Percentiles rank a stretch among this genome's conserved stretches.
Conservation (phyloP, 2,888 invertebrate genomes). For the Uropetala carovei region DNA sequence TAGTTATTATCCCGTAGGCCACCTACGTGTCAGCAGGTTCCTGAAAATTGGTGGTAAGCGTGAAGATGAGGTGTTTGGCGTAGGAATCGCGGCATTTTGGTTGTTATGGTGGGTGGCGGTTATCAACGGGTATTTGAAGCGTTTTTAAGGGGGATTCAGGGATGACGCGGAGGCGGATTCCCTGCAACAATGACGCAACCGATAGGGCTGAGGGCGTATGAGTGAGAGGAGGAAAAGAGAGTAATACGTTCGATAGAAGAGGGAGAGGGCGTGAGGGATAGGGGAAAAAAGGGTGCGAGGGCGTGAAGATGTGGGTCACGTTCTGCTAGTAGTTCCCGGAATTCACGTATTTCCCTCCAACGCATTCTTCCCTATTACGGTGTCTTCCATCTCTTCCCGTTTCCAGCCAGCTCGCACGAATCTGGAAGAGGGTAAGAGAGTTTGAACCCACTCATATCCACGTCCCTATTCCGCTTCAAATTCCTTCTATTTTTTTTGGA, state of each 20-base stretch:
- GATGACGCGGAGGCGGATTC: not conserved
- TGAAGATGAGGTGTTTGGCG: no score
- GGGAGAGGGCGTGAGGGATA: not conserved
- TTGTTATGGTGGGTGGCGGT: no score
- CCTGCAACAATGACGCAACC: not conserved
- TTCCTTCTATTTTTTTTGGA: no score
- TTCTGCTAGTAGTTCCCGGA: not conserved
- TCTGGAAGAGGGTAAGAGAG: no score
- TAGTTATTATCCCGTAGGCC: no score
- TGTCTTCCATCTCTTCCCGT: not conserved
- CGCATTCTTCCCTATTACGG: not conserved
- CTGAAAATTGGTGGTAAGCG: no score
- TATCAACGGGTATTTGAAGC: not conserved
- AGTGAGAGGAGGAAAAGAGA: not conserved
- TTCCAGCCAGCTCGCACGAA: not conserved
- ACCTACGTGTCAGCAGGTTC: no score
- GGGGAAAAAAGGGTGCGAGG: not conserved
- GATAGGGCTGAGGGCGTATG: not conserved
- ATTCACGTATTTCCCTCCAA: not conserved
- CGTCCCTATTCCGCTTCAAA: no score
- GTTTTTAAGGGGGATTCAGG: not conserved
- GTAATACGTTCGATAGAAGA: not conserved
- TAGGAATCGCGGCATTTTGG: no score
- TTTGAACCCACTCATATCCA: no score
- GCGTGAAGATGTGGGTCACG: constrained; percentile 6